Evolutionary conservation across 1,140 invertebrate species (phyloP).

Genomic region (Drosophila pruinosa): DNA sequence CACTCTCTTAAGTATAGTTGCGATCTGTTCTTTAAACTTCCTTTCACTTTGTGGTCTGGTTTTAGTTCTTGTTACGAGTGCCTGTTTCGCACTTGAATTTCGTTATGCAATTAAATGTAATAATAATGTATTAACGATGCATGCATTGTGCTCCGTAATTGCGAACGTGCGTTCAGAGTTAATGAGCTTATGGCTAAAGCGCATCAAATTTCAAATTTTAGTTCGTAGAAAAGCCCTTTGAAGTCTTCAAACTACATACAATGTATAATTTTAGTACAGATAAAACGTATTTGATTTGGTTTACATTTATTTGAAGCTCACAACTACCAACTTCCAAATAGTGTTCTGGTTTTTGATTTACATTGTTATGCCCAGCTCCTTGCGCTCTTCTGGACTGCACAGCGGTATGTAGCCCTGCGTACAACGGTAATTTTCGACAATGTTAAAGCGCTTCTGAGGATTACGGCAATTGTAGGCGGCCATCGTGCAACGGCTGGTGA

Average conservation of each 20-base stretch:
- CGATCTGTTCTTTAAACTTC: not conserved
- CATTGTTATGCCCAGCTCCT: conserved; percentile 34
- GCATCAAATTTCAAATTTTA: not conserved
- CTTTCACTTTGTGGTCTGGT: too few species aligned
- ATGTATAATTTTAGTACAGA: not conserved
- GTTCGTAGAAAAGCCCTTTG: not conserved
- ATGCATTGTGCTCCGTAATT: not conserved
- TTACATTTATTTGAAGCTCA: not conserved
- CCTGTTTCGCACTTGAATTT: not conserved
- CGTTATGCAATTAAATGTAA: not conserved
- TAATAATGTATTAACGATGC: not conserved
- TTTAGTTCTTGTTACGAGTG: not conserved
- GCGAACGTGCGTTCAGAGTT: not conserved
- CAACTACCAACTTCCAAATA: conserved; percentile 20
- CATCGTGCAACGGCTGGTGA: conserved; percentile 62
- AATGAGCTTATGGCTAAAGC: not conserved
- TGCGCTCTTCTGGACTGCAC: conserved; percentile 49
- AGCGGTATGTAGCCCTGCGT: conserved; percentile 45
- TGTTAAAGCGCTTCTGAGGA: conserved; percentile 61
- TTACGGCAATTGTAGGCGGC: conserved; percentile 68
- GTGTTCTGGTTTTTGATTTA: not conserved
- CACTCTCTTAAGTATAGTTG: too few species aligned
- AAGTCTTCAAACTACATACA: too few species aligned
- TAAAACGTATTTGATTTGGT: too few species aligned
- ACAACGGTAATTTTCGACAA: conserved; percentile 61